Conservation (phyloP, 2,797 vertebrate genomes). For the Orientallactaga sibirica region DNA sequence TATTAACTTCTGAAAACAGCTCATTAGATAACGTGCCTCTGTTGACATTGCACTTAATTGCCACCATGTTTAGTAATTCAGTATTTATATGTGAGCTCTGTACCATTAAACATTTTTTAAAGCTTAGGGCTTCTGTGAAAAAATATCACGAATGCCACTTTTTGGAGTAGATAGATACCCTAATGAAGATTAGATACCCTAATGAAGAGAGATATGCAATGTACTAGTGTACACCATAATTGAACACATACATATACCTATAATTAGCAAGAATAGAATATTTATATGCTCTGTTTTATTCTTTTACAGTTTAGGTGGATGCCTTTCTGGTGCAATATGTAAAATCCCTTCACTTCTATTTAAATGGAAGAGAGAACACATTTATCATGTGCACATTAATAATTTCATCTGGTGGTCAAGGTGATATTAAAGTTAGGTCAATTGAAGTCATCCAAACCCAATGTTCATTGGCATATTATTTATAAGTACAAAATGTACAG, state of each 20-base stretch:
- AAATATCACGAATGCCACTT: constrained; percentile 23
- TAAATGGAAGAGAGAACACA: constrained; percentile 52
- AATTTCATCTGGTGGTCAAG: constrained; percentile 58
- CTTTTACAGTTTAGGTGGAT: constrained; percentile 66
- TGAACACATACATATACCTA: not conserved
- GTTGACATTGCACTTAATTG: constrained; percentile 80
- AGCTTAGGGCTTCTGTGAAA: constrained; percentile 55
- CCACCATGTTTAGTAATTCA: constrained; percentile 61
- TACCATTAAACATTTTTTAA: constrained; percentile 68
- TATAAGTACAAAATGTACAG: constrained; percentile 39
- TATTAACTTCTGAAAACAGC: constrained; percentile 79
- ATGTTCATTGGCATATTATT: constrained; percentile 52
- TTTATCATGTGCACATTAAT: constrained; percentile 56
- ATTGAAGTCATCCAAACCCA: constrained; percentile 53
- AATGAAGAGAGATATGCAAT: not conserved
- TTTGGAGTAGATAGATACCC: constrained; percentile 22
- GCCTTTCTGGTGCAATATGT: not conserved
- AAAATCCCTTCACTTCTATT: constrained; percentile 61
- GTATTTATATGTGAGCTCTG: constrained; percentile 70
- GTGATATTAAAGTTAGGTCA: constrained; percentile 67
- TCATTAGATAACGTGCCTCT: constrained; percentile 73
- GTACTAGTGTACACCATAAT: not conserved
- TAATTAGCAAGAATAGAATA: constrained; percentile 54
- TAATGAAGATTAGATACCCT: not conserved
- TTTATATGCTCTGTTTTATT: constrained; percentile 47